phyloP scores from a whole-genome alignment of 1,140 invertebrate genomes.

The Temnothorax nylanderi region DNA sequence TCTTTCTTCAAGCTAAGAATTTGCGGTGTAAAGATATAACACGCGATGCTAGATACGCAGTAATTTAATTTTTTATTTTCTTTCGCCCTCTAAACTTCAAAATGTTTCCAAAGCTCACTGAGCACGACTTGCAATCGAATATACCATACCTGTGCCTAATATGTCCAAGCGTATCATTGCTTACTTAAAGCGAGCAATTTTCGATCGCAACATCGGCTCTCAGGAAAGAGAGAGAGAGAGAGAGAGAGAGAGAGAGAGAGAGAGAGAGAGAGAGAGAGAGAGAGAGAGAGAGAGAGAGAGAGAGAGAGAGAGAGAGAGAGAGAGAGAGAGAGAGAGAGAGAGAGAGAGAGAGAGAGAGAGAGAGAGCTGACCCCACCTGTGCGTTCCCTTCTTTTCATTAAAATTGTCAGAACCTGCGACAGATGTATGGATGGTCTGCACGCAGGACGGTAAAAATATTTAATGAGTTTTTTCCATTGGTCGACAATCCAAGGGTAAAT shows the following conservation, averaged over 20 bases:
- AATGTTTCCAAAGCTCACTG: background rate
- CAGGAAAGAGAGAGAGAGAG: background rate
- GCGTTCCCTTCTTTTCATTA: constrained; percentile 12
- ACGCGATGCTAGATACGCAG: background rate
- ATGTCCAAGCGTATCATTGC: background rate
- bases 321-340: too few species aligned
- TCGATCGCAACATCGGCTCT: background rate
- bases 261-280: too few species aligned
- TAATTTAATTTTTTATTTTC: constrained; percentile 14
- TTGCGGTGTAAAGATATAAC: background rate
- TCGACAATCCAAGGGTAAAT: background rate
- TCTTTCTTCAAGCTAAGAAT: background rate
- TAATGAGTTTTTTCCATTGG: constrained; percentile 8
- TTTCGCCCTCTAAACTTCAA: constrained; percentile 1
- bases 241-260: background rate
- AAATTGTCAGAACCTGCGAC: background rate
- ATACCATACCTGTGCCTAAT: background rate
- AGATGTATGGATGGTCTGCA: background rate
- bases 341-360: background rate
- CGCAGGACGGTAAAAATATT: constrained; percentile 20
- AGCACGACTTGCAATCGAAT: background rate
- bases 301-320: background rate
- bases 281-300: too few species aligned
- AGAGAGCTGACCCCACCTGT: background rate
- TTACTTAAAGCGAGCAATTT: constrained; percentile 40